phyloP scores from a whole-genome alignment of 2,888 invertebrate species.

The Melikaiella ostensackeni region DNA sequence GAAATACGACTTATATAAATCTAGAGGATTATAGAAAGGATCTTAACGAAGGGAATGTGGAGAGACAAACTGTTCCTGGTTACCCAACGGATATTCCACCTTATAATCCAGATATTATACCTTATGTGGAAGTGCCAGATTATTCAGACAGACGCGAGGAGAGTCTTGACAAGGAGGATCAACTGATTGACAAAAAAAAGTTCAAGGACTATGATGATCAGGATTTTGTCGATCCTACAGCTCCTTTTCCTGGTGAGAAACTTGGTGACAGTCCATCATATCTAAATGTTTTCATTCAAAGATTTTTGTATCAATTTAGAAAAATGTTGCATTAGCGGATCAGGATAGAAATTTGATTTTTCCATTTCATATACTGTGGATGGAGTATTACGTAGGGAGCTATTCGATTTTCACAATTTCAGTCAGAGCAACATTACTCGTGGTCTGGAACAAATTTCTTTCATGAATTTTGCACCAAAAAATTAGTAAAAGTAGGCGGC shows the following conservation, averaged over 20 bases:
- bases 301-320: conserved; percentile 7
- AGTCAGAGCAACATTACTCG: too few species aligned
- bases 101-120: conserved; percentile 64
- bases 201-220: conserved; percentile 41
- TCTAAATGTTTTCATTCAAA: neutral
- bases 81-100: conserved; percentile 47
- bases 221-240: conserved; percentile 57
- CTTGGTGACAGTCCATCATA: neutral
- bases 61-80: conserved; percentile 12
- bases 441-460: too few species aligned
- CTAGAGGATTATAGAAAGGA: conserved; percentile 53
- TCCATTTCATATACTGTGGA: neutral
- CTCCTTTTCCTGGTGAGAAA: conserved; percentile 41
- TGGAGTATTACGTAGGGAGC: too few species aligned
- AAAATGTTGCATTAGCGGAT: neutral
- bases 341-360: neutral
- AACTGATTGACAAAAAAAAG: conserved; percentile 29
- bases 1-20: conserved; percentile 54
- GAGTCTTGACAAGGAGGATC: conserved; percentile 63
- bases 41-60: neutral
- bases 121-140: conserved; percentile 68
- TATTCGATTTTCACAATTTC: too few species aligned
- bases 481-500: too few species aligned
- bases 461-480: too few species aligned
- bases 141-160: conserved; percentile 65